A percentile compares a stretch with the other conserved stretches of the same genome.
Evolutionary conservation across 2,113 vertebrate genomes (phyloP).

Genomic region (Zingel zingel): DNA sequence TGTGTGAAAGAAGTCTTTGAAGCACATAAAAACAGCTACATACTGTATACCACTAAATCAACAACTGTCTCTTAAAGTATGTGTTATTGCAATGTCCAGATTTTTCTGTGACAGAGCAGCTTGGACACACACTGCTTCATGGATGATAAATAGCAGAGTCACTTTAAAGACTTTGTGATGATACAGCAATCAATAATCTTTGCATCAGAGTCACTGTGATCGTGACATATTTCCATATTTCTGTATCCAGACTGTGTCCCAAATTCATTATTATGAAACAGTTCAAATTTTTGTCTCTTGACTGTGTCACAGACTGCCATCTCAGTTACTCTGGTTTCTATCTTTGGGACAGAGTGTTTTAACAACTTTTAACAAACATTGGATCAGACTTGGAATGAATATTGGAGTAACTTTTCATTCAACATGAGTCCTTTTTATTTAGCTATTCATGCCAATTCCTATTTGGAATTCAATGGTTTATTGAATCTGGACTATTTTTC

Average conservation of each 20-base stretch:
- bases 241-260: slow-evolving; percentile 12
- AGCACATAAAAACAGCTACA: not conserved
- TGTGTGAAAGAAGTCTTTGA: slow-evolving; percentile 2
- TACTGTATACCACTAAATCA: slow-evolving; percentile 1
- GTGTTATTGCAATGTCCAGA: not conserved
- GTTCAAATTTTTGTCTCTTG: slow-evolving; percentile 42
- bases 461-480: slow-evolving; percentile 27
- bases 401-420: slow-evolving; percentile 17
- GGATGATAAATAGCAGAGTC: not conserved
- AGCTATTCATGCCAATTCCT: slow-evolving; percentile 29
- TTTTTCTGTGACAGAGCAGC: not conserved
- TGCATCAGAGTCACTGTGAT: not conserved
- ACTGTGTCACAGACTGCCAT: slow-evolving; percentile 38
- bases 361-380: slow-evolving; percentile 38
- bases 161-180: slow-evolving; percentile 1
- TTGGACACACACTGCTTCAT: not conserved
- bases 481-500: slow-evolving; percentile 18
- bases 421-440: slow-evolving; percentile 18
- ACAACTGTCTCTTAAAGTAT: not conserved
- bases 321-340: slow-evolving; percentile 33
- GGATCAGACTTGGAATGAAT: slow-evolving; percentile 9
- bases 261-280: slow-evolving; percentile 15
- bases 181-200: not conserved
- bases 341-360: slow-evolving; percentile 37
- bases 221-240: slow-evolving; percentile 2